Base-by-base conservation (phyloP, 2,888 invertebrate species). In the Chelonus formosanus region DNA sequence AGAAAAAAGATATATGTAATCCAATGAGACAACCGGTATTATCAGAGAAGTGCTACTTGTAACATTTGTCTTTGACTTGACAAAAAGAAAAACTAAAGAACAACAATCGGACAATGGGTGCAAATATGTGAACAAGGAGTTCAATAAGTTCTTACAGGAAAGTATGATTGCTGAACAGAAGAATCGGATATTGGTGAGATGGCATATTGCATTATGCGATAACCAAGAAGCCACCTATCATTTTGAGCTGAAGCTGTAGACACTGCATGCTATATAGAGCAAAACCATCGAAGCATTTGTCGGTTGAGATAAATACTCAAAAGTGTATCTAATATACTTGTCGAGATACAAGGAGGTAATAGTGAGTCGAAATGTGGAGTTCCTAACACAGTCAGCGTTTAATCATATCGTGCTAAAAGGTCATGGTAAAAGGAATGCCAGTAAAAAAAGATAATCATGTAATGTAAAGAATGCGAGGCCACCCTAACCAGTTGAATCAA, bases 1-100 rank as follows among this genome's bases (percentile, higher is more conserved):
- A n/a, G n/a, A n/a, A n/a, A n/a, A 70, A 71, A 3, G 76, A 74
- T 56, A 64, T 77, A 3, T 74, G 74, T 50, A 63, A 61, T 8
- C 65, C 67, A 1, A 64, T 68, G 60, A 32, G 63, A 6, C 50
- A 43, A 6, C 40, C 45, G 3, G 65, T 69, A 8, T 48, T 40
- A 10, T 44, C 60, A 1, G 52, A 63, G 1, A 57, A 58, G 3
- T 4, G 4, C 6, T 69, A 62, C 35, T 71, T 5, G 58, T 67
- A 1, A 70, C 68, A 0, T 70, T 72, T 45, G n/a, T n/a, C n/a
- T n/a, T n/a, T n/a, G n/a, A n/a, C n/a, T n/a, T n/a, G n/a, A n/a
- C n/a, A n/a, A n/a, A n/a, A n/a, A n/a, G n/a, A n/a, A n/a, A n/a
- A n/a, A n/a, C n/a, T n/a, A n/a, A n/a, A n/a, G n/a, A n/a, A n/a